These are phyloP conservation scores for Rhinolophus sinicus DNA, from an alignment of 2,113 vertebrate genomes.

Conservation along the genomic window DNA sequence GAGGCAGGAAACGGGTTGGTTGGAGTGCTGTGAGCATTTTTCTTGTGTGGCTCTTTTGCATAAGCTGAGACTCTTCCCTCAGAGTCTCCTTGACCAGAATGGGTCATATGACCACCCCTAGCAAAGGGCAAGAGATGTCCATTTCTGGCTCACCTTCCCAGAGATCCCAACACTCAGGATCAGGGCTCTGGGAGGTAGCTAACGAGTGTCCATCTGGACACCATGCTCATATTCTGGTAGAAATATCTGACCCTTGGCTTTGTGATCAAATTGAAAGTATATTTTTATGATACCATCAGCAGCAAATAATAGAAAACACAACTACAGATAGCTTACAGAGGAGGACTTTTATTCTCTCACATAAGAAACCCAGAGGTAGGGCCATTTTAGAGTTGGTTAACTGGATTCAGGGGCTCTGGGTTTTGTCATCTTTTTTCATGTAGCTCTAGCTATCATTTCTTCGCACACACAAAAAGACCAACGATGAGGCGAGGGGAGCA, in stretches of 20 bases:
- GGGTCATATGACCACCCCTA: not conserved
- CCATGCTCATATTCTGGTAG: not conserved
- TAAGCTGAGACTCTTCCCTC: not conserved
- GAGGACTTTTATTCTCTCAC: not conserved
- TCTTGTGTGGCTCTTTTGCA: not conserved
- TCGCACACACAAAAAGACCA: not conserved
- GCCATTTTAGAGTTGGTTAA: not conserved
- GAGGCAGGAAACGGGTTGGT: not conserved
- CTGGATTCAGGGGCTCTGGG: not conserved
- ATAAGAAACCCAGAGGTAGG: not conserved
- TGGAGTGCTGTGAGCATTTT: not conserved
- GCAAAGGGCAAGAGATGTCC: not conserved
- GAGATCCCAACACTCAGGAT: not conserved
- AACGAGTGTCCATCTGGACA: not conserved
- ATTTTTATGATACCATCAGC: constrained; percentile 17
- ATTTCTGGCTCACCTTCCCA: not conserved
- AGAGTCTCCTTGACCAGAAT: not conserved
- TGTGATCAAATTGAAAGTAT: not conserved
- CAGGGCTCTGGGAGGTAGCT: not conserved
- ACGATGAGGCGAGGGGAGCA: not conserved
- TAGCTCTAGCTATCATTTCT: not conserved
- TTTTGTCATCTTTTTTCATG: not conserved
- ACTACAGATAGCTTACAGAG: not conserved
- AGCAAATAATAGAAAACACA: not conserved
- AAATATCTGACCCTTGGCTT: not conserved